A percentile compares a stretch with the other conserved stretches of the same genome.
Conservation (phyloP, 2,113 vertebrate genomes). For the Crotalus horridus region DNA sequence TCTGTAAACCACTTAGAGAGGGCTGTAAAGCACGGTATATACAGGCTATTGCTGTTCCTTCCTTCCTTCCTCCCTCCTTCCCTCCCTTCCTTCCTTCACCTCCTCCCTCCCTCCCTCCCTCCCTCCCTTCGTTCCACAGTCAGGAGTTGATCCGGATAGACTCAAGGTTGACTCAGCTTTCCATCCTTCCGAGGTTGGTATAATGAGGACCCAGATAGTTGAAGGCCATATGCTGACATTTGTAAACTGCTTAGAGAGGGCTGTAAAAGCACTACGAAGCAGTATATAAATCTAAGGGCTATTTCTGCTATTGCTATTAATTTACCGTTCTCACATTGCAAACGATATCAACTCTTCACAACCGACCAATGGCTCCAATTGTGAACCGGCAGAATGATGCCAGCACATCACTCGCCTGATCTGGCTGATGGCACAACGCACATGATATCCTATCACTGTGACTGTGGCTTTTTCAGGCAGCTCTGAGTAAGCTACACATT, state of each 20-base stretch:
- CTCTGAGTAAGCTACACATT: neutral
- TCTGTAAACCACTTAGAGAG: neutral
- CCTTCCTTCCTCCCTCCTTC: too few species aligned
- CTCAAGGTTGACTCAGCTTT: neutral
- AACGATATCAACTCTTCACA: neutral
- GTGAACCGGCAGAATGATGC: neutral
- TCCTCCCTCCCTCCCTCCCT: too few species aligned
- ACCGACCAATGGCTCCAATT: neutral
- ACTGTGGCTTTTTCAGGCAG: neutral
- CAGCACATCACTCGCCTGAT: neutral
- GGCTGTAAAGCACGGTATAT: neutral
- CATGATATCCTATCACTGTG: neutral
- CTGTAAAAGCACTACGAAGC: neutral
- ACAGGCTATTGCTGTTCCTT: too few species aligned
- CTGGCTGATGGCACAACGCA: neutral
- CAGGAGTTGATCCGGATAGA: too few species aligned
- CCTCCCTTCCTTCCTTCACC: too few species aligned
- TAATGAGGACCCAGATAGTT: neutral
- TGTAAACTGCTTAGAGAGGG: neutral
- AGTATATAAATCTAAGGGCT: neutral
- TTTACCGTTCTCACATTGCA: neutral
- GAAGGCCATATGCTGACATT: too few species aligned
- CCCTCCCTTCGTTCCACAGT: too few species aligned
- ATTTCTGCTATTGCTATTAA: neutral
- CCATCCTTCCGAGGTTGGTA: neutral